Base-by-base conservation (phyloP, 2,888 invertebrate genomes). In the Pandemis heparana region DNA sequence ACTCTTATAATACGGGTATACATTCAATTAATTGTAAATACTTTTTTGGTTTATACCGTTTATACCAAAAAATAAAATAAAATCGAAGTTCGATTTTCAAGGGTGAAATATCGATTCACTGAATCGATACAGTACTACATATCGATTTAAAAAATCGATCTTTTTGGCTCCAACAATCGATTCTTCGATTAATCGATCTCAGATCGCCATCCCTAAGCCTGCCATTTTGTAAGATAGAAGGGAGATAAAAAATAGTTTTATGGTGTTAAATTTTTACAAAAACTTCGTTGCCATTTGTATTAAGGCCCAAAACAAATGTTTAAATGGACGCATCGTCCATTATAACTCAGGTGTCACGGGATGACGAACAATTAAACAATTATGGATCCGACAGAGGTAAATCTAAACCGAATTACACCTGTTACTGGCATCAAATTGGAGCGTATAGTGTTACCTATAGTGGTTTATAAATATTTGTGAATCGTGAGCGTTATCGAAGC, bases 241-340 rank as follows among this genome's bases (percentile, higher is more conserved):
- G 90, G 92, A 94, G 93, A 94, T 94, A 94, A 94, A 94, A 94
- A 92, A 94, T 94, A 92, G 92, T 94, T 95, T 91, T 94, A 94
- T 94, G 94, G 94, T 95, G 92, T 92, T 94, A 90, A 93, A 90
- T 89, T 93, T 91, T 86, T 87, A 91, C 88, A 88, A 88, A 89
- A 91, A 88, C 89, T 87, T 86, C 85, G 89, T 94, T 93, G 91
- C 94, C 93, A 89, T 92, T 94, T 91, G 84, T 90, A 87, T 87
- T 90, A 92, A 85, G 93, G 90, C 91, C 87, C 89, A 89, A 91
- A 94, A 90, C 92, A 94, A 94, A 95, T 95, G 94, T 94, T 93
- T 95, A 95, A 95, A 98, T 98, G 98, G 98, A 98, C 98, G 98
- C 98, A 97, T 97, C 98, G 97, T 98, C 98, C 97, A 98, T 98